Percentiles rank a stretch among this genome's conserved stretches.
phyloP scores from a whole-genome alignment of 1,140 invertebrate genomes.

The Caerostris extrusa region DNA sequence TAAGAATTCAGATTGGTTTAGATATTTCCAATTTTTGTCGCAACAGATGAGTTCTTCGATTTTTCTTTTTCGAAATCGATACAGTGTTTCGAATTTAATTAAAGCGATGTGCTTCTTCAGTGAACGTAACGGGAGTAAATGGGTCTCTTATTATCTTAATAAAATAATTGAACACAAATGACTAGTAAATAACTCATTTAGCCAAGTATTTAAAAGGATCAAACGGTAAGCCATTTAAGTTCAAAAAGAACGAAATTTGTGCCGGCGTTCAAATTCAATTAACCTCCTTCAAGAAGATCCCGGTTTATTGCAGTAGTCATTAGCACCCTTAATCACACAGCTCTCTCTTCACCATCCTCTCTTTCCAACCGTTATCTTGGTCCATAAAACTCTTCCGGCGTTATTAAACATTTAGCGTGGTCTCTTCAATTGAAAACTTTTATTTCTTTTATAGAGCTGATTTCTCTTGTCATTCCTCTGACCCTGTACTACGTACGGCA shows the following conservation, averaged over 20 bases:
- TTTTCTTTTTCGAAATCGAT: no score
- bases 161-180: not conserved
- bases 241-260: conserved; percentile 36
- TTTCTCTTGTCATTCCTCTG: conserved; percentile 30
- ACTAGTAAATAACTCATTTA: not conserved
- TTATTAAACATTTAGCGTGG: conserved; percentile 38
- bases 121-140: not conserved
- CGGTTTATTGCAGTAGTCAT: conserved; percentile 57
- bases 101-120: not conserved
- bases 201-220: conserved; percentile 25
- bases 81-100: not conserved
- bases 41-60: no score
- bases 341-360: not conserved
- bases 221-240: conserved; percentile 40
- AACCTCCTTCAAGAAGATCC: not conserved
- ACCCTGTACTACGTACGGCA: conserved; percentile 27
- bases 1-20: no score
- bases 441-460: conserved; percentile 62
- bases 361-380: not conserved
- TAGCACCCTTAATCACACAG: conserved; percentile 48
- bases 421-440: conserved; percentile 45
- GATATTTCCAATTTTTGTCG: no score
- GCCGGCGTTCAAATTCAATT: conserved; percentile 50
- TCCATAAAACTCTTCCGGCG: conserved; percentile 48
- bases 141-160: not conserved